phyloP scores from a whole-genome alignment of 2,888 invertebrate genomes.

The Caenorhabditis angaria region DNA sequence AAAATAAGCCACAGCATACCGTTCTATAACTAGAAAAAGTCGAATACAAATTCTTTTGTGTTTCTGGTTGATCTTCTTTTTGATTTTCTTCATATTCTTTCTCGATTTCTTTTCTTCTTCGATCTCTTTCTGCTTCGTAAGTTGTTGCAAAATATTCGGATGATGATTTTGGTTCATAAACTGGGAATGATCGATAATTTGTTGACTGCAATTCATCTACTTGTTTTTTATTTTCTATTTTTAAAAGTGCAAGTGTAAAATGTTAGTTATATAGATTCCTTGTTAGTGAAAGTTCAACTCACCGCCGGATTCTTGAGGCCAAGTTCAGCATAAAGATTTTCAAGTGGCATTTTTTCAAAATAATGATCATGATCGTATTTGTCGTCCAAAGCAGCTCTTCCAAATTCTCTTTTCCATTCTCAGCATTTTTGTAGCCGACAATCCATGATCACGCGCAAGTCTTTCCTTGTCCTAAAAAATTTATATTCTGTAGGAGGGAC shows the following conservation, averaged over 20 bases:
- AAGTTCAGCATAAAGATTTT: conserved; percentile 59
- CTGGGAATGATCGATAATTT: conserved; percentile 59
- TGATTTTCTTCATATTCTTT: conserved; percentile 15
- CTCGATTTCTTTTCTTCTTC: conserved; percentile 32
- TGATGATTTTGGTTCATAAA: conserved; percentile 68
- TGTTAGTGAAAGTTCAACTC: conserved; percentile 3
- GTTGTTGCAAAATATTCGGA: conserved; percentile 64
- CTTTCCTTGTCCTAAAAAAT: conserved; percentile 47
- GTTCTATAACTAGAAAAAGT: conserved; percentile 37
- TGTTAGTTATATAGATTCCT: not conserved
- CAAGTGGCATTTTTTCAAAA: conserved; percentile 61
- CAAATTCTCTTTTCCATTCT: conserved; percentile 63
- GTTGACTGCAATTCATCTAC: conserved; percentile 30
- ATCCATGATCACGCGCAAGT: conserved; percentile 40
- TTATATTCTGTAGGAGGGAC: not conserved
- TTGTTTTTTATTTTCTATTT: not conserved
- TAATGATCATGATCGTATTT: conserved; percentile 53
- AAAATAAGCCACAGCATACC: conserved; percentile 11
- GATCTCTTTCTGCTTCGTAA: conserved; percentile 42
- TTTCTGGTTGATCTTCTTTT: conserved; percentile 25
- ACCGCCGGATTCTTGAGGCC: conserved; percentile 52
- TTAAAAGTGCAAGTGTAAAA: not conserved
- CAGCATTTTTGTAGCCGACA: conserved; percentile 65
- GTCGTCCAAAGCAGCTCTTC: conserved; percentile 63
- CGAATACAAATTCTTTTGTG: conserved; percentile 36